Base-by-base conservation (phyloP, 53 echinoderm and acorn worm species). In the Paelopatides confundens region DNA sequence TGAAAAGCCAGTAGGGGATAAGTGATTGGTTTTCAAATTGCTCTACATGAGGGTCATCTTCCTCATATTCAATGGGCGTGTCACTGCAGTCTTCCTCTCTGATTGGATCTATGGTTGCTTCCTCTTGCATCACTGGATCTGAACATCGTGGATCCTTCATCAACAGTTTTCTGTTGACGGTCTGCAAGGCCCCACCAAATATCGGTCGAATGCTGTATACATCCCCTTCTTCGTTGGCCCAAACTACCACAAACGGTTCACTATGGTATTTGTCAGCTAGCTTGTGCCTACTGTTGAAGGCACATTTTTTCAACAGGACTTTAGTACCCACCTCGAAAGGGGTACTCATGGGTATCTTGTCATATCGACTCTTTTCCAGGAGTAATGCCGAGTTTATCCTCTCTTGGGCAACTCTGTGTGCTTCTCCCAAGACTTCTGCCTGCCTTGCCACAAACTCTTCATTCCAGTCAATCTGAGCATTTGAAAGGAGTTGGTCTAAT, bases 361-460 rank as follows among this genome's bases (percentile, higher is more conserved):
- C 88, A 88, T 65, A 69, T 3, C 64, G 84, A 2, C 23, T 30
- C 31, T 93, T 89, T 3, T 71, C 49, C 3, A 36, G 47, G 7
- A 32, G 47, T 3, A 37, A 35, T 10, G 90, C 87, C 24, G 35
- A 47, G 12, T 76, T 21, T 30, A 87, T 71, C 21, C 85, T 66
- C 47, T 83, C n/a, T 31, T 82, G 3, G 26, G 77, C 87, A 21
- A 83, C 18, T 4, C 36, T 39, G 35, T 82, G 82, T 0, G 90
- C 65, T 4, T 71, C 65, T 24, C 35, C 65, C 11, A 87, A 84
- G 24, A 81, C 31, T 17, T 88, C 46, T 1, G 90, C 71, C 29
- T 93, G 93, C n/a, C 68, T 17, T 31, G 37, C 5, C 1, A 90
- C 39, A 31, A 85, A 85, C 43, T 90, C 87, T 58, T 90, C 93